These are phyloP conservation scores for Toxostoma redivivum DNA, from an alignment of 2,113 vertebrate species.

Conservation along the genomic window DNA sequence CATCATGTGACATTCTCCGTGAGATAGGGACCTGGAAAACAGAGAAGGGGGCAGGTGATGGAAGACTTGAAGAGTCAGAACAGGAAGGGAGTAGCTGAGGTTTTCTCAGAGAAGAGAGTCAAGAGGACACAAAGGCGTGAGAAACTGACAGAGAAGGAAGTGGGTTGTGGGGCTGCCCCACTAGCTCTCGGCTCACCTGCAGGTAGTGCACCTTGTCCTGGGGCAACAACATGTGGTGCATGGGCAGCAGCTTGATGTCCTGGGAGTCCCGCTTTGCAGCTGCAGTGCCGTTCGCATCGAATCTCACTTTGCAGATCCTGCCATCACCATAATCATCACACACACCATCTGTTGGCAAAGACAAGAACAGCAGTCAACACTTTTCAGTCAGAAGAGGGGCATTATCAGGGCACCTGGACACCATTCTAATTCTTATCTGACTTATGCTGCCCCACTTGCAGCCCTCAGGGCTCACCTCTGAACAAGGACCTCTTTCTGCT, in stretches of 20 bases:
- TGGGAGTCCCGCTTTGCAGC: constrained; percentile 69
- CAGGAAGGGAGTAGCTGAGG: not conserved
- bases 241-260: constrained; percentile 77
- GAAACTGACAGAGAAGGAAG: not conserved
- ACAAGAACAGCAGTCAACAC: not conserved
- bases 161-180: not conserved
- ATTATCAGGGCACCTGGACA: not conserved
- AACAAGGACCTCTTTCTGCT: not conserved
- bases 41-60: not conserved
- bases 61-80: not conserved
- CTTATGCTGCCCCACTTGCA: not conserved
- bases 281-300: constrained; percentile 74
- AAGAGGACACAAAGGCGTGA: not conserved
- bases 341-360: constrained; percentile 66
- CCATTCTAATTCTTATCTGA: not conserved
- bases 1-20: constrained; percentile 79
- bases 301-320: constrained; percentile 78
- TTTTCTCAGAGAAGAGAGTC: not conserved
- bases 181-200: constrained; percentile 64
- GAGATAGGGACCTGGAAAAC: constrained; percentile 74
- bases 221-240: constrained; percentile 76
- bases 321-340: constrained; percentile 75
- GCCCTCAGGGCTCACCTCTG: not conserved
- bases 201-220: constrained; percentile 79
- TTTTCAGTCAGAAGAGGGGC: not conserved